Base-by-base conservation (phyloP, 2,888 invertebrate genomes). In the Limnephilus auricula region DNA sequence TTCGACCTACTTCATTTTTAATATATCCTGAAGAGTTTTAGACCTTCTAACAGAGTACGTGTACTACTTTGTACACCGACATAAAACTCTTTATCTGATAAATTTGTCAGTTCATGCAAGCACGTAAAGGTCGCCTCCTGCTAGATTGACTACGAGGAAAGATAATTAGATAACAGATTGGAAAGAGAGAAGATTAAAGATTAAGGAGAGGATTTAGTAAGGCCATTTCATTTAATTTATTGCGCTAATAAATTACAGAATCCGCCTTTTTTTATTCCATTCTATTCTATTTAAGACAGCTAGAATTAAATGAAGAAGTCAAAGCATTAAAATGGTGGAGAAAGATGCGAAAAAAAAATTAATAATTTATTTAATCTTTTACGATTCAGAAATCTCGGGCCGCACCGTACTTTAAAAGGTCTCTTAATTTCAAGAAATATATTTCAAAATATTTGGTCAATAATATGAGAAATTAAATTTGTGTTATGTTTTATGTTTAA, bases 21-120 rank as follows among this genome's bases (percentile, higher is more conserved):
- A 65, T 65, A 65, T 65, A 65, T 65, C n/a, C 65, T 65, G 65
- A 65, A 65, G 65, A 65, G 65, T n/a, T 65, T 65, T n/a, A 65
- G n/a, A 65, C 65, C 25, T 65, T 65, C 65, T 65, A n/a, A 6
- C 9, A 2, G 65, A 25, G 65, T 9, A 1, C n/a, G 65, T 65
- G 65, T 45, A 45, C 25, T 65, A 65, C 65, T 25, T 65, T 65
- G 65, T 65, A 6, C n/a, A 9, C 65, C 9, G 65, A 65, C 65
- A 65, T 65, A 25, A n/a, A n/a, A n/a, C 25, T n/a, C 2, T 65
- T 65, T n/a, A 25, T 65, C 65, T 65, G 65, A n/a, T 9, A n/a
- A 65, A 25, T 65, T 65, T 65, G 9, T 65, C 65, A 65, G 65
- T 65, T n/a, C 65, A 9, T n/a, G n/a, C 25, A 25, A 65, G n/a